phyloP scores from a whole-genome alignment of 2,797 vertebrate genomes.

The Cyclura pinguis region DNA sequence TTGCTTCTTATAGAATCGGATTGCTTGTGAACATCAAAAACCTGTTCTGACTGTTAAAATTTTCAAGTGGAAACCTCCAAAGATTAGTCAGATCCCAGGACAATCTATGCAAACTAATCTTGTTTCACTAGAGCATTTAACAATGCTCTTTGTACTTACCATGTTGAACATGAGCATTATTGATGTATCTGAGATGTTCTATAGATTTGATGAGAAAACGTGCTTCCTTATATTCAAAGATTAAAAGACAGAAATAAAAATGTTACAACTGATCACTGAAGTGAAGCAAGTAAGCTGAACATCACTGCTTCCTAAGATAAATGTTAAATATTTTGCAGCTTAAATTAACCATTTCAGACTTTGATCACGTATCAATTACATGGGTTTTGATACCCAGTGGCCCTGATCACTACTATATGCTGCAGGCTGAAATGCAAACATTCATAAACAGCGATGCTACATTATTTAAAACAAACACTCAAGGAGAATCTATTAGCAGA shows the following conservation, averaged over 20 bases:
- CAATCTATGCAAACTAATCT: background rate
- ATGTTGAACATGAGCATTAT: constrained; percentile 93
- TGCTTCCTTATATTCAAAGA: constrained; percentile 84
- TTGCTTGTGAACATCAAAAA: background rate
- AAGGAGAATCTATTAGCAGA: background rate
- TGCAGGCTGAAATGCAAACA: background rate
- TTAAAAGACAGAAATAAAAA: constrained; percentile 15
- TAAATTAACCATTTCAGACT: background rate
- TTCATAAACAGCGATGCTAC: background rate
- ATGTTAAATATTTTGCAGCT: background rate
- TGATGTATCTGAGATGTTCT: constrained; percentile 89
- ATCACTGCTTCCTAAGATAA: background rate
- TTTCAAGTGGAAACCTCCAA: background rate
- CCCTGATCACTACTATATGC: background rate
- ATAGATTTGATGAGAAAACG: constrained; percentile 86
- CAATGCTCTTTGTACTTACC: constrained; percentile 80
- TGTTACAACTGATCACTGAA: constrained; percentile 47
- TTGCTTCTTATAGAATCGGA: too few species aligned
- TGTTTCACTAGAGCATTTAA: background rate
- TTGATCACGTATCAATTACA: background rate
- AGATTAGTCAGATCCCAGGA: background rate
- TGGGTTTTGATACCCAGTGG: background rate
- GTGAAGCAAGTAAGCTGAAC: rapidly evolving
- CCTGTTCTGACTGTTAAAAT: background rate
- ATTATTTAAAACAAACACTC: background rate